Base-by-base conservation (phyloP, 2,888 invertebrate species). In the Euplagia quadripunctaria region DNA sequence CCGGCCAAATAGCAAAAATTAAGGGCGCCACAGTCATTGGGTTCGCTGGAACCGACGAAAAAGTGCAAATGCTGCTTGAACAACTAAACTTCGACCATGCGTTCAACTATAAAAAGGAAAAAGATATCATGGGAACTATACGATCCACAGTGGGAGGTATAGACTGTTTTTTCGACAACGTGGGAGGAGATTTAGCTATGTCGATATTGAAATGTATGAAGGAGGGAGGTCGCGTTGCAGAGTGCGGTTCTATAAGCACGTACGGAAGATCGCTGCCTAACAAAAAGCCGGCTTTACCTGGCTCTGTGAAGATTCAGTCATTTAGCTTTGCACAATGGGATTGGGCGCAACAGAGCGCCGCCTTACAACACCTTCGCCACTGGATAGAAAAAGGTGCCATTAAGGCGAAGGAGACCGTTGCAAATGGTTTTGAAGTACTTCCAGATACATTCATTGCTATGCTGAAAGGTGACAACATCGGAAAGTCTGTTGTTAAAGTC, bases 91-190 rank as follows among this genome's bases (percentile, higher is more conserved):
- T 97, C 85, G 96, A 97, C 85, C 88, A 94, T 82, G 97, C 96
- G 12, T 97, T 97, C 81, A 97, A 98, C 91, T 97, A 97, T 90
- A 97, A 97, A 89, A 96, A 94, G 7, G 92, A 91, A 41, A 85
- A 96, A 77, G 73, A 87, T 71, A 79, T 97, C 41, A 90, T 88
- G 14, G 74, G 70, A 0, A 87, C 93, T 46, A 88, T 98, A 72
- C 94, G 93, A 73, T 92, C 96, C 63, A 96, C 97, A 6, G 97
- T 97, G 0, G 89, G 96, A 11, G 97, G 97, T 4, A 91, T 97
- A 0, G 97, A 97, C 85, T 97, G 97, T 81, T 97, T 96, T 86
- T 97, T 97, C 86, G 97, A 97, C 85, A 97, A 97, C 86, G 97
- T 97, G 31, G 97, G 97, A 0, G 97, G 97, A 5, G 94, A 95